Percentiles rank a stretch among this genome's conserved stretches.
Evolutionary conservation across 35 echinoderm and acorn worm genomes (phyloP).

Genomic region (Ptychodera flava): DNA sequence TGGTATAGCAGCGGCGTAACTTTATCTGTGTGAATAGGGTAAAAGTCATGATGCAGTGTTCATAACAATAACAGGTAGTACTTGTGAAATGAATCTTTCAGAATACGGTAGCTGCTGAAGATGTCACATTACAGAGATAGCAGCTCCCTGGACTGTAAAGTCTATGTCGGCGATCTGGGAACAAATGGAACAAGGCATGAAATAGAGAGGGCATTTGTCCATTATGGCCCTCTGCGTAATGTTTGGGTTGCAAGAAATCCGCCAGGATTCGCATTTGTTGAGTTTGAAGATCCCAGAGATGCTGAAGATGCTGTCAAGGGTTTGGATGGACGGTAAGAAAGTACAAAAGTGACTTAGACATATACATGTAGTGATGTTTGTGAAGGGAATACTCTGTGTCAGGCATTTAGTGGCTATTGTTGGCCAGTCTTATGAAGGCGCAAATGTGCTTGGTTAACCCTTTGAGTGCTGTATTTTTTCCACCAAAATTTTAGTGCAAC

Average conservation of each 20-base stretch:
- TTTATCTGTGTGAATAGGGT: no score
- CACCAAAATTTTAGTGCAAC: no score
- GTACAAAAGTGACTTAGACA: no score
- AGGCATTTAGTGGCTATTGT: no score
- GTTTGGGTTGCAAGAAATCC: slow-evolving; percentile 85
- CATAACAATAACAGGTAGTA: no score
- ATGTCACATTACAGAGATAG: slow-evolving; percentile 31
- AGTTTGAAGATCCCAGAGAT: slow-evolving; percentile 66
- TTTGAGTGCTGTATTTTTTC: no score
- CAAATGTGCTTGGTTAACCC: no score
- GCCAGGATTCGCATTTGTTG: slow-evolving; percentile 76
- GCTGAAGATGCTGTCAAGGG: slow-evolving; percentile 56
- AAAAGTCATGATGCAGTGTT: no score
- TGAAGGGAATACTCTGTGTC: no score
- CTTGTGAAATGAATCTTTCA: not conserved
- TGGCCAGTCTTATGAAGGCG: no score
- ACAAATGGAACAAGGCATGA: slow-evolving; percentile 45
- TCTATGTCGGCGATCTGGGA: slow-evolving; percentile 62
- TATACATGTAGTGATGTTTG: no score
- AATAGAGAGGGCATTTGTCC: slow-evolving; percentile 43
- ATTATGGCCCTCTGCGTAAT: slow-evolving; percentile 55
- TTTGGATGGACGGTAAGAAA: slow-evolving; percentile 53
- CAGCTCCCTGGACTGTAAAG: slow-evolving; percentile 48
- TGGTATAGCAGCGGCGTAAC: no score
- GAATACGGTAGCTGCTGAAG: not conserved